Percentiles rank a stretch among this genome's conserved stretches.
Evolutionary conservation across 2,797 vertebrate genomes (phyloP).

Genomic region (Pristis pectinata): DNA sequence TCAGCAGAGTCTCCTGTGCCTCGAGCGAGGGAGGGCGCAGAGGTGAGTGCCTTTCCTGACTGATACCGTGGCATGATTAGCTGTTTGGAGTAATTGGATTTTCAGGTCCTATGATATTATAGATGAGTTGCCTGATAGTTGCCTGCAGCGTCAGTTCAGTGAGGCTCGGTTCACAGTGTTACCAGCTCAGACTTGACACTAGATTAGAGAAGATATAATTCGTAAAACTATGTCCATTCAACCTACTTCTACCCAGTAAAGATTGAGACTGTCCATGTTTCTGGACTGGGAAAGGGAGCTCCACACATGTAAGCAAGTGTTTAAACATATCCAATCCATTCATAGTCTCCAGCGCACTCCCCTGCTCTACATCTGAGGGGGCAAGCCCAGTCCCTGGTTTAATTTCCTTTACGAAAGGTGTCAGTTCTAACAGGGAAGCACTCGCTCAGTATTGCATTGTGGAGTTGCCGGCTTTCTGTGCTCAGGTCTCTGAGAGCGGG

Average conservation of each 20-base stretch:
- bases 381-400: not conserved
- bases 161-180: not conserved
- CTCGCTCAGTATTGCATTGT: not conserved
- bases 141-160: not conserved
- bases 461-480: no score
- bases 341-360: not conserved
- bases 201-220: not conserved
- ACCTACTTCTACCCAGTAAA: not conserved
- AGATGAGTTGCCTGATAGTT: not conserved
- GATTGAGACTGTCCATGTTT: not conserved
- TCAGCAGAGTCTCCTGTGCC: no score
- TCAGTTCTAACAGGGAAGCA: not conserved
- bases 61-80: not conserved
- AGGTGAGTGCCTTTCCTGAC: not conserved
- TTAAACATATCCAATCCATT: not conserved
- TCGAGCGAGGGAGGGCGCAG: not conserved
- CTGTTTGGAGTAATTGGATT: not conserved
- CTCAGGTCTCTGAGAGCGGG: no score
- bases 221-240: not conserved
- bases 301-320: not conserved
- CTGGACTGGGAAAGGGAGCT: no score
- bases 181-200: not conserved
- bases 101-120: not conserved
- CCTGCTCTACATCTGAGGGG: no score
- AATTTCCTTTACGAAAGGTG: no score